Evolutionary conservation across 2,797 vertebrate genomes (phyloP).

Genomic region (Melanitta fusca): DNA sequence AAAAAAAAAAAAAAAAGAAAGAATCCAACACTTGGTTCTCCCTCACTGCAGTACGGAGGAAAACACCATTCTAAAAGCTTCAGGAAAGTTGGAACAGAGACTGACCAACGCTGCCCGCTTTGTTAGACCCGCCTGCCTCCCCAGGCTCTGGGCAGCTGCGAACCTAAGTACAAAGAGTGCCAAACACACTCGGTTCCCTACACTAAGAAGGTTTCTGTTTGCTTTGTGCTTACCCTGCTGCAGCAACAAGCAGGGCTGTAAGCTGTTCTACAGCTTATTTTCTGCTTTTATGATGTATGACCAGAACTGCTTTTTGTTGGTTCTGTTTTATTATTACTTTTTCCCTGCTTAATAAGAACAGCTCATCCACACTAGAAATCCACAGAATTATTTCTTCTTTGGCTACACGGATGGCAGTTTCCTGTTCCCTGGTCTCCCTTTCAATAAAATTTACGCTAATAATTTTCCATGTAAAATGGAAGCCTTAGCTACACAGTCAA

Average conservation of each 20-base stretch:
- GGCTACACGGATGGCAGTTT: neutral
- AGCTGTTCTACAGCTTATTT: neutral
- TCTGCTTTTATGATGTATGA: neutral
- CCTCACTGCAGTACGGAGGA: neutral
- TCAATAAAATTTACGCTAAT: neutral
- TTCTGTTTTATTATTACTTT: neutral
- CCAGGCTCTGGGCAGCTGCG: neutral
- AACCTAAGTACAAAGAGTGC: neutral
- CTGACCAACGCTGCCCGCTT: rapidly evolving
- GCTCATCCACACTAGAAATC: neutral
- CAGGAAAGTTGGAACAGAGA: neutral
- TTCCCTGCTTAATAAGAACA: neutral
- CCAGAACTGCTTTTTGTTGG: neutral
- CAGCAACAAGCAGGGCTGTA: neutral
- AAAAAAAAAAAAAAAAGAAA: neutral
- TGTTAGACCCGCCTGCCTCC: neutral
- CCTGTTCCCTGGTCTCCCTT: neutral
- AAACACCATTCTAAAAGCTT: rapidly evolving
- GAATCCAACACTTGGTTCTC: neutral
- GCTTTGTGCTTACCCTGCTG: neutral
- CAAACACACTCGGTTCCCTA: neutral
- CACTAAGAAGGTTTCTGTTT: neutral
- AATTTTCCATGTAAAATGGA: neutral
- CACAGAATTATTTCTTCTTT: neutral
- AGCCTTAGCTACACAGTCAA: neutral